A percentile compares a stretch with the other conserved stretches of the same genome.
Evolutionary conservation across 2,797 vertebrate genomes (phyloP).

Genomic region (Pangasius macronema): DNA sequence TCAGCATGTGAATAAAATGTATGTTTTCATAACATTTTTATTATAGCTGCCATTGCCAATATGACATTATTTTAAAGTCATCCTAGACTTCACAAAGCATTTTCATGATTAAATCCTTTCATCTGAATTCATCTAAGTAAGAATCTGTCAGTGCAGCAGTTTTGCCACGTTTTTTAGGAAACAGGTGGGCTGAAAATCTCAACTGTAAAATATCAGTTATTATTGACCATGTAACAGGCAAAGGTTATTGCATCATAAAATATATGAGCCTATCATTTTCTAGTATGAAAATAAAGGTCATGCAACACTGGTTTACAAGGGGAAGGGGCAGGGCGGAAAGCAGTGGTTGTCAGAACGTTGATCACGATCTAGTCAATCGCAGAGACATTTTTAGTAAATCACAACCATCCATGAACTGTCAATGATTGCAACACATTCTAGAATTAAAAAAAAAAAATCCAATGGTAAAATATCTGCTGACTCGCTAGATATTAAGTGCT

Average conservation of each 20-base stretch:
- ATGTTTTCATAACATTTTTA: background rate
- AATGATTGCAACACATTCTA: background rate
- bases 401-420: background rate
- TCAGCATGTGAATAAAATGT: background rate
- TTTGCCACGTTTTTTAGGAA: background rate
- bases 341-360: background rate
- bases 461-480: background rate
- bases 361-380: background rate
- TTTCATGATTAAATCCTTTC: background rate
- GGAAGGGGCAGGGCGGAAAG: background rate
- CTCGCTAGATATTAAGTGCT: background rate
- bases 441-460: background rate
- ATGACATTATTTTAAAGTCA: background rate
- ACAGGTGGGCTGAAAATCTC: background rate
- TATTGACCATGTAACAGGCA: conserved; percentile 1
- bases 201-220: background rate
- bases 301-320: background rate
- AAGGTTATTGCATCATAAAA: conserved; percentile 1
- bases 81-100: background rate
- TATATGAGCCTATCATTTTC: background rate
- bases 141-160: background rate
- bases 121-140: background rate
- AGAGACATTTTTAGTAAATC: background rate
- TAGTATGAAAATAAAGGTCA: background rate
- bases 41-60: background rate